phyloP scores from a whole-genome alignment of 30 jellyfish, hydroid and myxozoan genomes.

The Cassiopea andromeda region DNA sequence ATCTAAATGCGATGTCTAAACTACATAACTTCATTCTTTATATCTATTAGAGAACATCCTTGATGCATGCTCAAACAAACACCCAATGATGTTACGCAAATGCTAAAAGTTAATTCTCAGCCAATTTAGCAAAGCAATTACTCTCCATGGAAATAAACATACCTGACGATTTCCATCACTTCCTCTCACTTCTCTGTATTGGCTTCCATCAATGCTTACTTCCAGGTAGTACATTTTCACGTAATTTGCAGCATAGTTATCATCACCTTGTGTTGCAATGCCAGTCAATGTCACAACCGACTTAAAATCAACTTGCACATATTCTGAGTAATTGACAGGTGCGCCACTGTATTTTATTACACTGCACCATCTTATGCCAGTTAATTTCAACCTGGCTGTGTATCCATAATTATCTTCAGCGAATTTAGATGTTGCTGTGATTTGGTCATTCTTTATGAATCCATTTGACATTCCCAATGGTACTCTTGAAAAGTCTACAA shows the following conservation, averaged over 20 bases:
- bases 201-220: constrained; percentile 26
- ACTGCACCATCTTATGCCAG: constrained; percentile 63
- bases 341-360: constrained; percentile 1
- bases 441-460: constrained; percentile 22
- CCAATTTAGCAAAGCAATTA: too few relatives aligned
- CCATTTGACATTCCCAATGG: constrained; percentile 62
- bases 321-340: constrained; percentile 12
- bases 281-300: constrained; percentile 44
- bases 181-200: not conserved
- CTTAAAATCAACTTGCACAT: constrained; percentile 62
- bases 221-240: constrained; percentile 4
- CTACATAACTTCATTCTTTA: too few relatives aligned
- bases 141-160: not conserved
- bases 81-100: not conserved
- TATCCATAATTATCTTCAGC: not conserved
- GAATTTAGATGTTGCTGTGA: constrained; percentile 24
- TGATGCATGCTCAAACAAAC: too few relatives aligned
- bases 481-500: constrained; percentile 21
- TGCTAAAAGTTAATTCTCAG: too few relatives aligned
- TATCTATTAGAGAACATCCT: too few relatives aligned
- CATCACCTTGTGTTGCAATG: constrained; percentile 22
- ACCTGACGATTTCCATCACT: constrained; percentile 8
- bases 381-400: constrained; percentile 36
- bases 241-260: too few relatives aligned
- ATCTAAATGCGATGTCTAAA: too few relatives aligned